Evolutionary conservation across 2,797 vertebrate genomes (phyloP), one percentile per base, ranked within the genome.

Genomic region (Acanthurus lineatus): DNA sequence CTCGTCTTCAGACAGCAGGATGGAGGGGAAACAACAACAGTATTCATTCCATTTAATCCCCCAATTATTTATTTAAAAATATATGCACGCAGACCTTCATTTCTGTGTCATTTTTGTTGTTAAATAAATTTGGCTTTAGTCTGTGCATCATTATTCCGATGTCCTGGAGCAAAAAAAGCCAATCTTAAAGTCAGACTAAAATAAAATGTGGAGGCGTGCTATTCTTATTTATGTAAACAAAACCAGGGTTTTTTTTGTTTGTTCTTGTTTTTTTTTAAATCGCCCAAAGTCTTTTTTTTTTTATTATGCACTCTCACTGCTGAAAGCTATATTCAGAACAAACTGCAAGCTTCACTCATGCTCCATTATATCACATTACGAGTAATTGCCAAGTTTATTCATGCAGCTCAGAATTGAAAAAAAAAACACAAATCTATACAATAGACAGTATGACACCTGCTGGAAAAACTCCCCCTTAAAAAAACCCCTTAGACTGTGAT

Each of bases 1-100:
- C 89, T 70, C 19, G 5, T 81, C 84, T 76, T 91, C 84, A 89
- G 75, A 84, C 73, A 45, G 28, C 16, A 82, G 62, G 79, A 78
- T 69, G 47, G 68, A 65, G 28, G 51, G 68, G 57, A 73, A 74
- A 86, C 70, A 89, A 84, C 69, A 79, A 79, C 79, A 66, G 68
- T 11, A 79, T 82, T 88, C 71, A 81, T 70, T 67, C 60, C 59
- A 52, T 81, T 65, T 83, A 82, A 86, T 84, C 84, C 65, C 56
- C 25, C 32, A 4, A 52, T 61, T 59, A 17, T 66, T 71, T 69
- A 61, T 76, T 85, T 62, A 20, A 78, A 82, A 80, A 64, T 59
- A 68, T 58, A 76, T 48, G 17, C 25, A 56, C 40, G 42, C 72
- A 20, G 47, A 76, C 59, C 58, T 61, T 68, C 17, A 49, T 52